Percentiles rank a stretch among this genome's conserved stretches.
Conservation (phyloP, 2,888 invertebrate genomes). For the Andrena bucephala region DNA sequence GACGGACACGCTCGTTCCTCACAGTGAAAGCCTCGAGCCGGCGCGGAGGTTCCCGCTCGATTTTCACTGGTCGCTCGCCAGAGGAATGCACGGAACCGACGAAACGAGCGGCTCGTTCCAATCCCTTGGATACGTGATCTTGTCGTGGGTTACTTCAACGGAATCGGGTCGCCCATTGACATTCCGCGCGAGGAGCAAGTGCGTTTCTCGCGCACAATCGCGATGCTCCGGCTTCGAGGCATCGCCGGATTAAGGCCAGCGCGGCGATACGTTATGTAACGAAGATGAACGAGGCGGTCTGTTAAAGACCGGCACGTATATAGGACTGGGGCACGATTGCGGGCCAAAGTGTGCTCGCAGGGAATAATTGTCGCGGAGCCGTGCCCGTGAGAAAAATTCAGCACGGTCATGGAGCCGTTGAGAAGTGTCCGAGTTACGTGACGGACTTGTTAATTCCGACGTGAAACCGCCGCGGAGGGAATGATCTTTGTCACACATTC, state of each 20-base stretch:
- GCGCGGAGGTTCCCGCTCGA: not conserved
- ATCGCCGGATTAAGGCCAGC: conserved; percentile 65
- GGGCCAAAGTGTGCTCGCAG: conserved; percentile 30
- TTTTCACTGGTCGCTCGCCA: not conserved
- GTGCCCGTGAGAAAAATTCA: conserved; percentile 38
- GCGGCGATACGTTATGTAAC: conserved; percentile 64
- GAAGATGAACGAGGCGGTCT: conserved; percentile 51
- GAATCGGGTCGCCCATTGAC: conserved; percentile 63
- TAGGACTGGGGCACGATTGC: conserved; percentile 10
- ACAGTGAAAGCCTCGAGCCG: too few species aligned
- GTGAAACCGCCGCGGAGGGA: not conserved
- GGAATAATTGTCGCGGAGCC: conserved; percentile 42
- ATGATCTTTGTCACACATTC: conserved; percentile 8
- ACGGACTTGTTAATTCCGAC: conserved; percentile 1
- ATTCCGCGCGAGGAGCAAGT: conserved; percentile 65
- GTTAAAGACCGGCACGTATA: conserved; percentile 22
- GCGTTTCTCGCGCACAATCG: conserved; percentile 54
- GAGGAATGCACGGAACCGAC: not conserved
- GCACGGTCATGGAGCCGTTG: not conserved
- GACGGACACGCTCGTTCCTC: not conserved
- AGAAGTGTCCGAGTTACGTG: conserved; percentile 42
- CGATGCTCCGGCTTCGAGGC: conserved; percentile 50
- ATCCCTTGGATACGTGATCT: conserved; percentile 22
- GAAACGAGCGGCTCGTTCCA: conserved; percentile 15
- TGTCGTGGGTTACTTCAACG: conserved; percentile 32